These are phyloP conservation scores for Dermochelys coriacea DNA, from an alignment of 2,797 vertebrate genomes.

Conservation along the genomic window DNA sequence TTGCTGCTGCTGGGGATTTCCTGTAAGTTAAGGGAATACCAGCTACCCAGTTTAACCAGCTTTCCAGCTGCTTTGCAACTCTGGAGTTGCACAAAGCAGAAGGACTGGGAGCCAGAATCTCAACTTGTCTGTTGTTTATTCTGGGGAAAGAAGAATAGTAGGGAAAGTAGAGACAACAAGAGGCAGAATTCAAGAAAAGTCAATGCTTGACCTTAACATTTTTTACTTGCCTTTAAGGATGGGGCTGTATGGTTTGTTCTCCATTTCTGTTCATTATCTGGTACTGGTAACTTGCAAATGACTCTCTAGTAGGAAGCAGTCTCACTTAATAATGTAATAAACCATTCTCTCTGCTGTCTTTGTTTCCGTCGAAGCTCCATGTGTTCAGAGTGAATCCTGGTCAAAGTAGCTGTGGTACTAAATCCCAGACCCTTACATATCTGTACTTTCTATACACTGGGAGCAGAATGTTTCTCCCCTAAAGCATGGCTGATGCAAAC, in stretches of 20 bases:
- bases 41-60: not conserved
- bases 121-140: accelerated
- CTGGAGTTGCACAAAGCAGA: not conserved
- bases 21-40: not conserved
- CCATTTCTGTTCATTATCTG: not conserved
- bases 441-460: not conserved
- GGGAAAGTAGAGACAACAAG: not conserved
- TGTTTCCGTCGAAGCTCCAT: not conserved
- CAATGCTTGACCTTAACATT: not conserved
- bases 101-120: not conserved
- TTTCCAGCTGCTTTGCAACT: not conserved
- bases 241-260: not conserved
- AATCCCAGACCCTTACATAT: accelerated
- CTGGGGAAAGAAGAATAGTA: accelerated
- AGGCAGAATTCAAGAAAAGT: not conserved
- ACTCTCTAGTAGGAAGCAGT: accelerated
- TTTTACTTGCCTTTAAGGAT: not conserved
- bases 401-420: not conserved
- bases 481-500: not conserved
- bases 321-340: accelerated
- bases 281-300: accelerated
- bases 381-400: accelerated
- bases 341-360: not conserved
- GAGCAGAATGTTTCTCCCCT: not conserved
- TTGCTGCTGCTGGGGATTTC: not conserved